Base-by-base conservation (phyloP, 2,888 invertebrate species). In the Lamproptera curius region DNA sequence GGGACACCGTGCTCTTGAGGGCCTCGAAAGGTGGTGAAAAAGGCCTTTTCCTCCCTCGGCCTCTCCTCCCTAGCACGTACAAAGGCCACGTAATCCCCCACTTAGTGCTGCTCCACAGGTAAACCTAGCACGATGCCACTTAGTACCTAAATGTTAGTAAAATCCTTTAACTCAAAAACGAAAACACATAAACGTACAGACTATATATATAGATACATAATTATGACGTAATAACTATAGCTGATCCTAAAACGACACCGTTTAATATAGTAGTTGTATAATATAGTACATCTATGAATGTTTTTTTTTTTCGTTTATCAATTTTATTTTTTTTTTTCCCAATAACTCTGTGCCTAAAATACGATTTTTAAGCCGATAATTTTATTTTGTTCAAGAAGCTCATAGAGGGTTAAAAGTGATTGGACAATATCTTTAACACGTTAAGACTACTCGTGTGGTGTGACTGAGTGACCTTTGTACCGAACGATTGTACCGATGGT, bases 321-420 rank as follows among this genome's bases (percentile, higher is more conserved):
- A n/a, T n/a, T n/a, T n/a, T n/a, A n/a, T n/a, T n/a, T n/a, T n/a
- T n/a, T n/a, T 68, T 66, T 63, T 67, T 66, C 67, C 73, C 72
- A 78, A 80, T 82, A 79, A 76, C 76, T 85, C 81, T 85, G 83
- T 84, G 82, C 79, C 83, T 85, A 84, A 83, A 80, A 73, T 85
- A 86, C 81, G 81, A n/a, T n/a, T 76, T 31, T 77, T 84, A 85
- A 84, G 84, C 85, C 84, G 81, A 71, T 76, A n/a, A n/a, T n/a
- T 73, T 72, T 67, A 60, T 73, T 59, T 48, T 42, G 37, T 47
- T 66, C 70, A 31, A 80, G 67, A 86, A 85, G 85, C 85, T 85
- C 85, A 67, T 78, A 76, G 69, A 73, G 70, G 78, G 75, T 78
- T 62, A 62, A 62, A 72, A 63, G 69, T 69, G 71, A 65, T 64